A percentile compares a stretch with the other conserved stretches of the same genome.
phyloP scores from a whole-genome alignment of 2,888 invertebrate species.

The Orthonychiurus folsomi region DNA sequence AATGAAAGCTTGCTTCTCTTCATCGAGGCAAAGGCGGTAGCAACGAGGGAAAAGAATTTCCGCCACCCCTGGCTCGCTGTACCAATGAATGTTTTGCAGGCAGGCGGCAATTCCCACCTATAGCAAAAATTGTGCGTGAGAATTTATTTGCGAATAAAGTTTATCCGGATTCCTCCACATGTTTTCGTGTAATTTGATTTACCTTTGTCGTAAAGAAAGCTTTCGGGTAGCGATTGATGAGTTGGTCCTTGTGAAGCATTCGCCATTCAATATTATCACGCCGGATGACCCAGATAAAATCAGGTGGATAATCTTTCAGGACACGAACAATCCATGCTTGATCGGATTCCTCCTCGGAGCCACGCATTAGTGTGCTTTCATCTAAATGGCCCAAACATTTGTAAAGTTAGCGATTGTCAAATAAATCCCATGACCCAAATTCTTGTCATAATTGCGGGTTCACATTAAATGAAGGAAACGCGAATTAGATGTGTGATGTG shows the following conservation, averaged over 20 bases:
- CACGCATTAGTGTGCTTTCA: no score
- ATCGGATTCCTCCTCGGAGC: conserved; percentile 35
- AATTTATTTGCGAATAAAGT: neutral
- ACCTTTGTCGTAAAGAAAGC: conserved; percentile 90
- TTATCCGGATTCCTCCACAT: neutral
- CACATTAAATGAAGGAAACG: no score
- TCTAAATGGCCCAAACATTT: no score
- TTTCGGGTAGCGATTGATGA: conserved; percentile 71
- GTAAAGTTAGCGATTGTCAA: no score
- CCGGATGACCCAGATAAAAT: conserved; percentile 83
- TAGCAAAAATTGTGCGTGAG: neutral
- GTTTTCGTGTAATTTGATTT: conserved; percentile 19
- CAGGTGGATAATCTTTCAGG: conserved; percentile 67
- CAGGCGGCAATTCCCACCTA: conserved; percentile 23
- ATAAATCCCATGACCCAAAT: no score
- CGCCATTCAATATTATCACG: conserved; percentile 71
- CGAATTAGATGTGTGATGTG: no score
- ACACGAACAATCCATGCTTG: conserved; percentile 53
- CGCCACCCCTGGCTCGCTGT: conserved; percentile 69
- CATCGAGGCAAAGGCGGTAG: conserved; percentile 70
- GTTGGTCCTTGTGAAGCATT: conserved; percentile 55
- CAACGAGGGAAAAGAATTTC: conserved; percentile 76
- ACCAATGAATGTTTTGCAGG: conserved; percentile 74
- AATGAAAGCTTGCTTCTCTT: conserved; percentile 70
- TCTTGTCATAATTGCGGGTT: no score